Evolutionary conservation across 2,797 vertebrate genomes (phyloP), one percentile per base, ranked within the genome.

Genomic region (Periparus ater): DNA sequence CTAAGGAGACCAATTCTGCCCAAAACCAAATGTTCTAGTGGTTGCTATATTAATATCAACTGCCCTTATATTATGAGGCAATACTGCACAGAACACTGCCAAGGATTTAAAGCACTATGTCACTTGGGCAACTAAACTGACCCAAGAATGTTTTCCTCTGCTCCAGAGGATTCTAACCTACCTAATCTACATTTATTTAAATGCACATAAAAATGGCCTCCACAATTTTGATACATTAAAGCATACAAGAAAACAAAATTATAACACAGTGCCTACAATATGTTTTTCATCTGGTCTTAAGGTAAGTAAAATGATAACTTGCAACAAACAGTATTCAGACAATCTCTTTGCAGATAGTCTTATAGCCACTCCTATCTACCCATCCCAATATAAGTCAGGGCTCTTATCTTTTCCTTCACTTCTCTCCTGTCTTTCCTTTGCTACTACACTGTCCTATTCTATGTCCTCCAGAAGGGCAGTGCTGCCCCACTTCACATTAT

Each of bases 401-500:
- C 25, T 73, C 42, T 25, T 18, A 8, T 4, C 54, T 66, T 57
- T 60, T 70, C 50, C 51, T 86, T 84, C 40, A 44, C 30, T 60
- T 17, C 47, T 60, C 42, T 30, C 30, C 20, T 5, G 5, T 61
- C 23, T 50, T 76, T 26, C 42, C 50, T 88, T 75, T 47, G 21
- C 48, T 70, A 27, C 44, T 66, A 70, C 10, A 21, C 44, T 4
- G 7, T 54, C 29, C 53, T 89, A 32, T 19, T 75, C 81, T 48
- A 4, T 12, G 62, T 53, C 71, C 93, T 92, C 95, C 72, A 92
- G 55, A 89, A 95, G 45, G 73, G 67, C 77, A 92, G 27, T 5
- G 4, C 40, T 91, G 80, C 80, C 38, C 67, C 67, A 82, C 65
- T 93, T 95, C 77, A 66, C 30, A 17, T 67, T 89, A 95, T 91